Conservation (phyloP, 2,797 vertebrate genomes). For the Erethizon dorsatum region DNA sequence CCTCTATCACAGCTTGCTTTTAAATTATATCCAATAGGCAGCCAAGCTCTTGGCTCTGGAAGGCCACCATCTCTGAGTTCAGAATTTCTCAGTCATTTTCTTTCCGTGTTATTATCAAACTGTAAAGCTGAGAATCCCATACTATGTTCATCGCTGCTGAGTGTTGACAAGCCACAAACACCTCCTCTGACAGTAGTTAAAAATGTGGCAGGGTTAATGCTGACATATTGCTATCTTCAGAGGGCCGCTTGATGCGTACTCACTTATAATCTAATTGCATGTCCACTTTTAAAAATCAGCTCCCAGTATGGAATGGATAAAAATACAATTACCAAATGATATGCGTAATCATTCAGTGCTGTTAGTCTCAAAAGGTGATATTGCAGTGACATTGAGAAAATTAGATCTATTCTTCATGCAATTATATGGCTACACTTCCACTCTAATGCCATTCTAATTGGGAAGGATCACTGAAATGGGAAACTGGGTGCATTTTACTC, state of each 20-base stretch:
- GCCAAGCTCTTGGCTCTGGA: conserved; percentile 45
- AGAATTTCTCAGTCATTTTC: conserved; percentile 48
- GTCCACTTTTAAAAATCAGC: conserved; percentile 88
- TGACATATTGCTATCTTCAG: conserved; percentile 88
- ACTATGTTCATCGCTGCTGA: conserved; percentile 65
- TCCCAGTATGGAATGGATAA: conserved; percentile 89
- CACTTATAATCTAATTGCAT: conserved; percentile 92
- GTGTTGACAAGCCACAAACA: conserved; percentile 70
- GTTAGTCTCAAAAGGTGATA: conserved; percentile 91
- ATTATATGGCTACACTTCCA: conserved; percentile 90
- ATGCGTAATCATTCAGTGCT: conserved; percentile 91
- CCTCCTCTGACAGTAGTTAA: conserved; percentile 75
- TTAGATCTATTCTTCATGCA: conserved; percentile 92
- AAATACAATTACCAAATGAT: conserved; percentile 92
- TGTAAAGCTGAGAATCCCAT: conserved; percentile 56
- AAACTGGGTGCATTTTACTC: conserved; percentile 88
- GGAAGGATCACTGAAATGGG: conserved; percentile 91
- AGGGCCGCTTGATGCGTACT: conserved; percentile 83
- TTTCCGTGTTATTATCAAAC: conserved; percentile 78
- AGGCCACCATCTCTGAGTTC: conserved; percentile 63
- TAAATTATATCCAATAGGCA: conserved; percentile 55
- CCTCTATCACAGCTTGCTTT: conserved; percentile 42
- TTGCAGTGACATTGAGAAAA: conserved; percentile 93
- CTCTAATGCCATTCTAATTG: conserved; percentile 92
- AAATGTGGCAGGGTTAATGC: conserved; percentile 75